These are phyloP conservation scores for Porites rus DNA, from an alignment of 92 coral and sea anemone genomes.

Conservation along the genomic window DNA sequence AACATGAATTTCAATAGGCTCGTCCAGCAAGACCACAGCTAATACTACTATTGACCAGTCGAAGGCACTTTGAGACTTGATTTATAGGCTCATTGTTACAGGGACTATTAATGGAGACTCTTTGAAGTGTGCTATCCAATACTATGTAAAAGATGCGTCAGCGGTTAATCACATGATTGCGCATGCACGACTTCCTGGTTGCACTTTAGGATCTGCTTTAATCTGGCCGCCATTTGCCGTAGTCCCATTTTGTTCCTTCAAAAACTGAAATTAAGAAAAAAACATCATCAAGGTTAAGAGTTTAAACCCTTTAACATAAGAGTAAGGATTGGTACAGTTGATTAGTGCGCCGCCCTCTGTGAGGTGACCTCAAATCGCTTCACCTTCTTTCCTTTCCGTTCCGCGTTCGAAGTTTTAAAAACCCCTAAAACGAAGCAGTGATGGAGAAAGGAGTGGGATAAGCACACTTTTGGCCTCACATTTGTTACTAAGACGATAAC, in stretches of 20 bases:
- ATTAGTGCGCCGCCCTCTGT: too few species aligned
- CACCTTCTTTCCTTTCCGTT: too few species aligned
- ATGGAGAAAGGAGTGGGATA: too few species aligned
- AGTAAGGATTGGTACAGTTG: too few species aligned
- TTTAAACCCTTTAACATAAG: background rate
- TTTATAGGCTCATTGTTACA: background rate
- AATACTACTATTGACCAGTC: background rate
- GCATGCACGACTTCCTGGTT: slow-evolving; percentile 97
- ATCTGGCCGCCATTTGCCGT: slow-evolving; percentile 92
- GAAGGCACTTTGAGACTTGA: slow-evolving; percentile 4
- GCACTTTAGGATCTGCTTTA: slow-evolving; percentile 80
- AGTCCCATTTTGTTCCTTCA: slow-evolving; percentile 86
- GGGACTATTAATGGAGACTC: background rate
- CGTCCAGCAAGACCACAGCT: slow-evolving; percentile 25
- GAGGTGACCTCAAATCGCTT: too few species aligned
- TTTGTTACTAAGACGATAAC: too few species aligned
- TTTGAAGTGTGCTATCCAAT: background rate
- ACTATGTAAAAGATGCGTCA: slow-evolving; percentile 1
- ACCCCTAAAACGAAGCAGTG: too few species aligned
- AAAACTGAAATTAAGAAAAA: slow-evolving; percentile 64
- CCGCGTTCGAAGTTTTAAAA: too few species aligned
- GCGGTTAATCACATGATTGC: slow-evolving; percentile 77
- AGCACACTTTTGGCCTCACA: too few species aligned
- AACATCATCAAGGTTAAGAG: background rate
- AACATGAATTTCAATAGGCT: slow-evolving; percentile 7